Evolutionary conservation across 2,888 invertebrate species (phyloP).

Genomic region (Cheilosia scutellata): DNA sequence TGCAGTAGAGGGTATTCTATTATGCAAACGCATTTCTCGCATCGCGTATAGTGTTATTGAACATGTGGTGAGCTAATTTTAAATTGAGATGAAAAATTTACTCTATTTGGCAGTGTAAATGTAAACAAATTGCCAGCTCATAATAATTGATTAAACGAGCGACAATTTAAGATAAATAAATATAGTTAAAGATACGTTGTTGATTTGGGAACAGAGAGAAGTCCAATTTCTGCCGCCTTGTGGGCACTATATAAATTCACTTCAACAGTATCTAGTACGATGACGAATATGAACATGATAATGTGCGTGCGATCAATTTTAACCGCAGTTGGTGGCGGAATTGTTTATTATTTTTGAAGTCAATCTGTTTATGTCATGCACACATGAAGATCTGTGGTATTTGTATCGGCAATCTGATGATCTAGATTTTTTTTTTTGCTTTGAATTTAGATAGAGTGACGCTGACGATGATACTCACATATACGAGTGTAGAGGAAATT

Average conservation of each 20-base stretch:
- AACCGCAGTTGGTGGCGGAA: constrained; percentile 33
- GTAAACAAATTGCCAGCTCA: constrained; percentile 63
- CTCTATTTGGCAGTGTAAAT: constrained; percentile 49
- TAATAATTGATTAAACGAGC: constrained; percentile 70
- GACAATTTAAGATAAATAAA: constrained; percentile 71
- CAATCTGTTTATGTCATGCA: constrained; percentile 48
- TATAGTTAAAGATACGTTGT: background rate
- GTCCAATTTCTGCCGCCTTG: constrained; percentile 23
- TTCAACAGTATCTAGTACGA: background rate
- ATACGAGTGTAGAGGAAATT: too few species aligned
- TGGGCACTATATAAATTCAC: background rate
- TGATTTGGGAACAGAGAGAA: constrained; percentile 27
- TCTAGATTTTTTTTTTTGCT: constrained; percentile 28
- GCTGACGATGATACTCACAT: too few species aligned
- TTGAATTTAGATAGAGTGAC: too few species aligned
- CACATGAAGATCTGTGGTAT: constrained; percentile 5
- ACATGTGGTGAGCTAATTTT: constrained; percentile 62
- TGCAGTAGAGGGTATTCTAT: background rate
- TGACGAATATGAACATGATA: background rate
- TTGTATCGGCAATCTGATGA: constrained; percentile 17
- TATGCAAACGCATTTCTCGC: constrained; percentile 29
- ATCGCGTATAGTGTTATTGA: constrained; percentile 14
- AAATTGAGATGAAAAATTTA: constrained; percentile 40
- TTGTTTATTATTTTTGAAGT: constrained; percentile 52
- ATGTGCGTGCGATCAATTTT: constrained; percentile 15